phyloP scores from a whole-genome alignment of 2,888 invertebrate genomes.

The Rapana venosa region DNA sequence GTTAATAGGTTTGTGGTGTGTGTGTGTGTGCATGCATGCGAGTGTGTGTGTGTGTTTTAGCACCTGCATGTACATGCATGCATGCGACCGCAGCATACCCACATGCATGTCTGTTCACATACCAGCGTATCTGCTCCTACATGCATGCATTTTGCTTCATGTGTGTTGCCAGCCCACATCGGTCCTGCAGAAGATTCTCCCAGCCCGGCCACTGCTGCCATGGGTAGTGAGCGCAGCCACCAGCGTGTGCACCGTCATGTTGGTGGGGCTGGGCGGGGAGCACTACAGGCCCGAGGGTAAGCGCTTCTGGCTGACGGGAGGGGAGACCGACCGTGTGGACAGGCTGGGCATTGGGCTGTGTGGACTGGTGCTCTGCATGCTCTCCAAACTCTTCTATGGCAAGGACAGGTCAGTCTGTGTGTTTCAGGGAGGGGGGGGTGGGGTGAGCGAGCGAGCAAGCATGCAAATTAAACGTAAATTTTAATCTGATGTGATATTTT shows the following conservation, averaged over 20 bases:
- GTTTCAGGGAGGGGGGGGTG: neutral
- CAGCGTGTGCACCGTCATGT: neutral
- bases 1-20: neutral
- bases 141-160: neutral
- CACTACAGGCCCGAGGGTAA: neutral
- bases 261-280: neutral
- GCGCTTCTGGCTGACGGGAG: slow-evolving; percentile 32
- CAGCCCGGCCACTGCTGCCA: neutral
- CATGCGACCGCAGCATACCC: too few relatives aligned
- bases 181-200: neutral
- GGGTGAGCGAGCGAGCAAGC: too few relatives aligned
- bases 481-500: too few relatives aligned
- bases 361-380: slow-evolving; percentile 49
- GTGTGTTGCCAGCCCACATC: neutral
- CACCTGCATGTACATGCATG: neutral
- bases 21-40: neutral
- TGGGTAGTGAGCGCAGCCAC: neutral
- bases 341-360: slow-evolving; percentile 35
- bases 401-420: slow-evolving; percentile 51
- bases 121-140: neutral
- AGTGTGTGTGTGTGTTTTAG: neutral
- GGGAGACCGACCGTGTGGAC: slow-evolving; percentile 44
- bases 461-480: too few relatives aligned
- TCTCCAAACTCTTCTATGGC: slow-evolving; percentile 54
- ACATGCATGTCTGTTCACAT: neutral